phyloP scores from a whole-genome alignment of 2,797 vertebrate species.

The Hoplostethus atlanticus region DNA sequence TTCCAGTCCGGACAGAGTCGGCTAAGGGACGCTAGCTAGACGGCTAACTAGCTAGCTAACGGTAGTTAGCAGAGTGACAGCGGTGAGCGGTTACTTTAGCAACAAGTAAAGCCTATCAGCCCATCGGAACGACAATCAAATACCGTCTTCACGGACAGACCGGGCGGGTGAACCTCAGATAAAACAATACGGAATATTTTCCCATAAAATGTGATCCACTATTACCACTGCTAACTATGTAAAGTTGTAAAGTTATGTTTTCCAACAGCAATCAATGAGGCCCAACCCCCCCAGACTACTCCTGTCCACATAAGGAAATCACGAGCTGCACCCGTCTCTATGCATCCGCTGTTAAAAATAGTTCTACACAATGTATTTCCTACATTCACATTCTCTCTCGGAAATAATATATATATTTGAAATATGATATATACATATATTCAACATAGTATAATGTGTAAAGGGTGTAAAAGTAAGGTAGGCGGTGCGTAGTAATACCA shows the following conservation, averaged over 20 bases:
- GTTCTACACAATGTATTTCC: neutral
- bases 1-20: neutral
- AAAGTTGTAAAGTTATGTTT: constrained; percentile 73
- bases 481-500: constrained; percentile 2
- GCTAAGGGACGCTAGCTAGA: constrained; percentile 19
- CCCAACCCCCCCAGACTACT: constrained; percentile 51
- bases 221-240: constrained; percentile 15
- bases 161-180: rapidly evolving
- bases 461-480: rapidly evolving
- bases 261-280: constrained; percentile 34
- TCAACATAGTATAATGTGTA: rapidly evolving
- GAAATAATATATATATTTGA: rapidly evolving
- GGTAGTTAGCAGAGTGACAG: constrained; percentile 21
- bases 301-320: constrained; percentile 73
- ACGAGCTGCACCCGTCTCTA: neutral
- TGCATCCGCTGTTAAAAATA: constrained; percentile 59
- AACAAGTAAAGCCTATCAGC: constrained; percentile 34
- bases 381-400: rapidly evolving
- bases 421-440: rapidly evolving
- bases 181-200: rapidly evolving
- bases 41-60: constrained; percentile 22
- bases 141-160: too few species aligned
- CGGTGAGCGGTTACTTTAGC: constrained; percentile 34
- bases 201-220: rapidly evolving
- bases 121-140: neutral